Percentiles rank a stretch among this genome's conserved stretches.
Conservation (phyloP, 2,113 vertebrate genomes). For the Perca fluviatilis region DNA sequence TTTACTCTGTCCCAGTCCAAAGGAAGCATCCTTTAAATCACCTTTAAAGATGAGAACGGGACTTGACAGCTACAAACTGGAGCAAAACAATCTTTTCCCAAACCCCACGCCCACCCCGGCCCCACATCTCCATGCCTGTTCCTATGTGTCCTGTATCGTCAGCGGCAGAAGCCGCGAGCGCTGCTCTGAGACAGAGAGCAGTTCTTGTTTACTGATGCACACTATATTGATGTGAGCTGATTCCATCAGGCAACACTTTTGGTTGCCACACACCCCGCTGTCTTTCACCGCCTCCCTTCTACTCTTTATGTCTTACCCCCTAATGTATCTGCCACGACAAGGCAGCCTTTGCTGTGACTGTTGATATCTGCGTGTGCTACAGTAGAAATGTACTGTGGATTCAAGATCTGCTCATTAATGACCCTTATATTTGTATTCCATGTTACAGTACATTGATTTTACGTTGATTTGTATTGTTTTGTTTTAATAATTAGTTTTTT, state of each 20-base stretch:
- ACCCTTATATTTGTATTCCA: neutral
- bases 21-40: constrained; percentile 71
- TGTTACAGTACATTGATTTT: neutral
- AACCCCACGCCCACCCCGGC: constrained; percentile 39
- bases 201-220: constrained; percentile 76
- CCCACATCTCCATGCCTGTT: constrained; percentile 54
- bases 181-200: constrained; percentile 62
- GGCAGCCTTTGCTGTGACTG: constrained; percentile 45
- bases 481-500: constrained; percentile 14
- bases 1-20: constrained; percentile 59
- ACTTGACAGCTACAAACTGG: constrained; percentile 79
- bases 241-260: constrained; percentile 80
- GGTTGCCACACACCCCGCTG: constrained; percentile 59
- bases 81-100: constrained; percentile 73
- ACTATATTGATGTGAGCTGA: constrained; percentile 80
- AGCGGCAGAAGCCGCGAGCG: constrained; percentile 56
- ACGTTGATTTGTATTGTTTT: neutral
- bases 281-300: constrained; percentile 55
- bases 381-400: neutral
- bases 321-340: constrained; percentile 53
- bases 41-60: constrained; percentile 56
- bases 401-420: neutral
- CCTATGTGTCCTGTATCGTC: constrained; percentile 72
- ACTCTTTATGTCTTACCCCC: constrained; percentile 35
- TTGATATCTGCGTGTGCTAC: constrained; percentile 28